A percentile compares a stretch with the other conserved stretches of the same genome.
Evolutionary conservation across 2,797 vertebrate species (phyloP).

Genomic region (Monodelphis domestica): DNA sequence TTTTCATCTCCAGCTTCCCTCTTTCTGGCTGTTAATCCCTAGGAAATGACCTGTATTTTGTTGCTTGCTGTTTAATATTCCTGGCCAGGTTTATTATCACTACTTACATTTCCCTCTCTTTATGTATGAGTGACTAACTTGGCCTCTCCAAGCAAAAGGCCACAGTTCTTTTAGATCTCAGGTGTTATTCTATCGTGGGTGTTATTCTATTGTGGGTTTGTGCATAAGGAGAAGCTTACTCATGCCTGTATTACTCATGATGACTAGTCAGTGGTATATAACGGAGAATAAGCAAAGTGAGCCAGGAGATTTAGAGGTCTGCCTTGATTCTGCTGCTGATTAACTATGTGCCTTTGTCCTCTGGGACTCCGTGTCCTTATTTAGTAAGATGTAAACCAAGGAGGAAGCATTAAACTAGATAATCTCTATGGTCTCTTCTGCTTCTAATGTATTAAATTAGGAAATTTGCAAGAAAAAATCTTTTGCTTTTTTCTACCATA

Average conservation of each 20-base stretch:
- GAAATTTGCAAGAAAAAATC: background rate
- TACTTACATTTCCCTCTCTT: background rate
- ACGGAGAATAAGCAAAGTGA: background rate
- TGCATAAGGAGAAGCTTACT: background rate
- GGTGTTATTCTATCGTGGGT: background rate
- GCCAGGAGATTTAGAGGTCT: background rate
- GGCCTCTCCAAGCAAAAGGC: background rate
- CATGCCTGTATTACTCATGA: background rate
- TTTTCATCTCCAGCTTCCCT: background rate
- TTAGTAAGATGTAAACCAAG: background rate
- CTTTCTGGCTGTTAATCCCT: background rate
- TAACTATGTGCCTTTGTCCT: background rate
- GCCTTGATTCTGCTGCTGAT: background rate
- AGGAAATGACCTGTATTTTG: slow-evolving; percentile 30
- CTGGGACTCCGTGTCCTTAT: background rate
- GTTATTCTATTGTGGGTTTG: background rate
- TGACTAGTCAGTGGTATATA: background rate
- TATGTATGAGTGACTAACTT: background rate
- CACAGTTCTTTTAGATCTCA: slow-evolving; percentile 17
- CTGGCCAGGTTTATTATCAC: background rate
- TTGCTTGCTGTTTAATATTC: background rate
- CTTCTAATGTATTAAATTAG: background rate
- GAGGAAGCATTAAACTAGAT: background rate
- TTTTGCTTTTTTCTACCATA: background rate
- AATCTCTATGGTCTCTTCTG: background rate